Evolutionary conservation across 2,113 vertebrate species (phyloP).

Genomic region (Uropsilus gracilis): DNA sequence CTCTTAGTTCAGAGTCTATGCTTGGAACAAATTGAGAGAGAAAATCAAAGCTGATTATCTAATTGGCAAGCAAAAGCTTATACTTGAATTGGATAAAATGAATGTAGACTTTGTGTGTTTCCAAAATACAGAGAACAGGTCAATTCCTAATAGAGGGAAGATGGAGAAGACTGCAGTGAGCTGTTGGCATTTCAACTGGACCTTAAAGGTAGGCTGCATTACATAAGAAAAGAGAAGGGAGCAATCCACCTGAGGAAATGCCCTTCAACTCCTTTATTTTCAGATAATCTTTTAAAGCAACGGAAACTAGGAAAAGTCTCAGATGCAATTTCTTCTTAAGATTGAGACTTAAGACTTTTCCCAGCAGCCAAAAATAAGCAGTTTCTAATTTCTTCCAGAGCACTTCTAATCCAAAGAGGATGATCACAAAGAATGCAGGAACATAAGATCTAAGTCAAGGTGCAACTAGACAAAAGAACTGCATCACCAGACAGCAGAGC

Average conservation of each 20-base stretch:
- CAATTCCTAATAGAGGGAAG: background rate
- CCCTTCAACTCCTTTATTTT: background rate
- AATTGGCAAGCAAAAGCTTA: background rate
- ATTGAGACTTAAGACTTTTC: background rate
- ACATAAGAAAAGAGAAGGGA: background rate
- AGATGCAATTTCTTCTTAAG: background rate
- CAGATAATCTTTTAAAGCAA: background rate
- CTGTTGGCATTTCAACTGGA: background rate
- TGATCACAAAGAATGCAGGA: background rate
- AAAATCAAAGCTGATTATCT: background rate
- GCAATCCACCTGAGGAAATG: background rate
- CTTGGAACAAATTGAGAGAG: background rate
- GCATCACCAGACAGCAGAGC: background rate
- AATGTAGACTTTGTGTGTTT: background rate
- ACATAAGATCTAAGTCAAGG: background rate
- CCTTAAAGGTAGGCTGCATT: background rate
- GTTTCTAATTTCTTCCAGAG: background rate
- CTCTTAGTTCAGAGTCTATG: background rate
- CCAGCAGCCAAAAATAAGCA: constrained; percentile 13
- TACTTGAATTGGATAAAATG: background rate
- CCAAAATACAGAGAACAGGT: background rate
- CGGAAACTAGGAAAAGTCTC: background rate
- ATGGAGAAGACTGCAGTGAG: background rate
- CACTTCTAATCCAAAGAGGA: background rate
- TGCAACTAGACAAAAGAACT: background rate